Evolutionary conservation across 2,797 vertebrate species (phyloP).

Genomic region (Syndactyla subalaris): DNA sequence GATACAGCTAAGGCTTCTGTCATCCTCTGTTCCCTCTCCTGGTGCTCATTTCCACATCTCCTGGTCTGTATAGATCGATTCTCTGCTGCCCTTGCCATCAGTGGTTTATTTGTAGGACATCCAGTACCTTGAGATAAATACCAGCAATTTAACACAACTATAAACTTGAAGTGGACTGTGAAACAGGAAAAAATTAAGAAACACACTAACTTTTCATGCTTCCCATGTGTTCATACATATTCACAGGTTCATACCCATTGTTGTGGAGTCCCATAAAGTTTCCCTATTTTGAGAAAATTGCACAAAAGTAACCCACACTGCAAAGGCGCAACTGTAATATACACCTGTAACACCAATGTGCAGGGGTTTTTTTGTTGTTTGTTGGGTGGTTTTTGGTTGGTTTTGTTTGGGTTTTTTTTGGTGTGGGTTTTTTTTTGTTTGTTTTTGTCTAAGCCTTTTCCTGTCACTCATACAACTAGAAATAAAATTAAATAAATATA

Average conservation of each 20-base stretch:
- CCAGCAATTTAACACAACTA: not conserved
- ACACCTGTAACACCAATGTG: fast-evolving
- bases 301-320: not conserved
- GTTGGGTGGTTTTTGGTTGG: too few species aligned
- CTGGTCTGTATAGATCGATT: fast-evolving
- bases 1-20: not conserved
- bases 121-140: not conserved
- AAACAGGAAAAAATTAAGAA: not conserved
- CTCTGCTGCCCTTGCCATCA: not conserved
- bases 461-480: not conserved
- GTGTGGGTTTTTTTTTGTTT: too few species aligned
- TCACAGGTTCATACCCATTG: too few species aligned
- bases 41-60: not conserved
- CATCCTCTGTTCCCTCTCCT: not conserved
- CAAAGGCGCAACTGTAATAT: not conserved
- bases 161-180: not conserved
- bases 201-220: not conserved
- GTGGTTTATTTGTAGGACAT: not conserved
- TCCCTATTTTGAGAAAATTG: not conserved
- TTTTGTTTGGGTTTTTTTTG: too few species aligned
- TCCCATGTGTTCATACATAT: too few species aligned
- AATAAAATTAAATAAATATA: not conserved
- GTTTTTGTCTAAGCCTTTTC: not conserved
- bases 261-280: not conserved
- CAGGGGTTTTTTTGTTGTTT: too few species aligned